phyloP scores from a whole-genome alignment of 2,113 vertebrate genomes.

The Copsychus sechellarum region DNA sequence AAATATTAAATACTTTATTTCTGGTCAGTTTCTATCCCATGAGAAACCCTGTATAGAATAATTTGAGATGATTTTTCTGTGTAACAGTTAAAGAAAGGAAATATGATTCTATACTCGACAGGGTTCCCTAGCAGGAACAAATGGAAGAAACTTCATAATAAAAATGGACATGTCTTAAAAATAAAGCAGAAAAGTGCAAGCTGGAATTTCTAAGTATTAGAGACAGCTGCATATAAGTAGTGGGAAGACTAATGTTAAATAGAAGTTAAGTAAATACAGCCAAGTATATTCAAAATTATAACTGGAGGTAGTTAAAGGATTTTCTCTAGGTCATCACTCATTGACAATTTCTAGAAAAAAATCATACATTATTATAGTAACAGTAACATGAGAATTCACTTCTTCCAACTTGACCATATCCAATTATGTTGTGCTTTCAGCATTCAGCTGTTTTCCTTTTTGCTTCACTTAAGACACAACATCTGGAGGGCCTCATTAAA shows the following conservation, averaged over 20 bases:
- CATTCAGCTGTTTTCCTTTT: constrained; percentile 50
- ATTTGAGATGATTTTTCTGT: neutral
- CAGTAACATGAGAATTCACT: neutral
- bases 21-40: neutral
- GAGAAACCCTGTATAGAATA: neutral
- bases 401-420: constrained; percentile 19
- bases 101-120: neutral
- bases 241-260: neutral
- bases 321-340: constrained; percentile 8
- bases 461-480: constrained; percentile 21
- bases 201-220: neutral
- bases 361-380: neutral
- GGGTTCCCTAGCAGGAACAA: neutral
- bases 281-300: neutral
- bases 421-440: constrained; percentile 3
- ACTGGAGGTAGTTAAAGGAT: neutral
- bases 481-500: constrained; percentile 51
- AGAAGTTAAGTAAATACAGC: neutral
- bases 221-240: constrained; percentile 11
- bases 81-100: neutral
- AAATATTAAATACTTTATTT: neutral
- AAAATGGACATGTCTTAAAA: neutral
- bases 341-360: constrained; percentile 3
- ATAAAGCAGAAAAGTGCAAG: neutral
- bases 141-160: neutral